These are phyloP conservation scores for Poicephalus gulielmi DNA, from an alignment of 2,113 vertebrate genomes.

Conservation along the genomic window DNA sequence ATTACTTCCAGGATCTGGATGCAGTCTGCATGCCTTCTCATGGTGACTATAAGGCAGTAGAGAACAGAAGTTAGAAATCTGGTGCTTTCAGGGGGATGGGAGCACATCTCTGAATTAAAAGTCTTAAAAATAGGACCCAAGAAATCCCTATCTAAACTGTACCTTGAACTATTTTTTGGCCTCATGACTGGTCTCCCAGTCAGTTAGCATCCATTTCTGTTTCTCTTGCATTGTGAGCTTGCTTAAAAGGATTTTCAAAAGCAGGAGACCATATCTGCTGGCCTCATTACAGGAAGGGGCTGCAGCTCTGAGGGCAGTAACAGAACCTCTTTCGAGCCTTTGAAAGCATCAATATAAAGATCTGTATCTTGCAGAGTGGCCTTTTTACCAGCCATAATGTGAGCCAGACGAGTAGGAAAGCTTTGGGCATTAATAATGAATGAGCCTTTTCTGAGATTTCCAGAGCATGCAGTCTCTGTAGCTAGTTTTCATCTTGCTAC, in stretches of 20 bases:
- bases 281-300: conserved; percentile 8
- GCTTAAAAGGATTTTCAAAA: not conserved
- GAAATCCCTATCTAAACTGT: not conserved
- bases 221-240: not conserved
- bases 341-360: conserved; percentile 66
- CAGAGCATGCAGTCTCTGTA: not conserved
- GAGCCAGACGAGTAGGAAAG: conserved; percentile 30
- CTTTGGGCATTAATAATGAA: conserved; percentile 62
- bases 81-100: not conserved
- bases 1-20: not conserved
- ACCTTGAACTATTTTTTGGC: not conserved
- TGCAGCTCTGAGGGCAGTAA: conserved; percentile 34
- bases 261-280: not conserved
- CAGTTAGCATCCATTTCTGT: not conserved
- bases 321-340: conserved; percentile 29
- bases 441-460: conserved; percentile 44
- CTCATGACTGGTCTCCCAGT: not conserved
- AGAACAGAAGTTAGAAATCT: not conserved
- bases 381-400: conserved; percentile 48
- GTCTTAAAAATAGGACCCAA: not conserved
- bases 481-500: not conserved
- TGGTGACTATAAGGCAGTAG: not conserved
- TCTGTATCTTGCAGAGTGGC: conserved; percentile 57
- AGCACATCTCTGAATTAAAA: not conserved
- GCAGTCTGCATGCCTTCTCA: not conserved